A percentile compares a stretch with the other conserved stretches of the same genome.
Conservation (phyloP, 2,888 invertebrate species). For the Thumatha senex region DNA sequence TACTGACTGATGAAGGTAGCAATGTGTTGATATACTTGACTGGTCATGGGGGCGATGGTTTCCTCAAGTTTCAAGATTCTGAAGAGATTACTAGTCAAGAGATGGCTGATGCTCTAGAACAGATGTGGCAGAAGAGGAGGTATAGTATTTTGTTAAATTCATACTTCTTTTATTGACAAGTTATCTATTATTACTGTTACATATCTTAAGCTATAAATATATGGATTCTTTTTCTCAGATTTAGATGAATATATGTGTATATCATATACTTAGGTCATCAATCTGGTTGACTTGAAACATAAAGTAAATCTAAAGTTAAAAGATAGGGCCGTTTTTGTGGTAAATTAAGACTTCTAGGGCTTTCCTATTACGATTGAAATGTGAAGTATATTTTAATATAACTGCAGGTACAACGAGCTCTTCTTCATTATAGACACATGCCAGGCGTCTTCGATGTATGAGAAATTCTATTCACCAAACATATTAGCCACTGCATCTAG, state of each 20-base stretch:
- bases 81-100: slow-evolving; percentile 99
- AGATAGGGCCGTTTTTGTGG: no score
- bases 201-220: no score
- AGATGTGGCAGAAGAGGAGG: slow-evolving; percentile 99
- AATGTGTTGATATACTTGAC: slow-evolving; percentile 98
- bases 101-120: slow-evolving; percentile 98
- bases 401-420: slow-evolving; percentile 95
- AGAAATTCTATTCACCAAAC: slow-evolving; percentile 98
- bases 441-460: slow-evolving; percentile 99
- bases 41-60: slow-evolving; percentile 99
- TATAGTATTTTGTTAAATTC: slow-evolving; percentile 46
- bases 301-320: no score
- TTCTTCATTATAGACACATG: slow-evolving; percentile 99
- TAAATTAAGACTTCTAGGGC: no score
- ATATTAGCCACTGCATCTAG: slow-evolving; percentile 98
- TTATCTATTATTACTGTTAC: no score
- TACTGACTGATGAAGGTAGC: slow-evolving; percentile 97
- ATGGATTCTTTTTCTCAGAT: no score
- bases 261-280: no score
- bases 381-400: no score
- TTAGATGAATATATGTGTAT: no score
- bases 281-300: no score
- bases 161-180: no score
- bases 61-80: slow-evolving; percentile 99
- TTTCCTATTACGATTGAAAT: no score